phyloP scores from a whole-genome alignment of 1,140 invertebrate species.

The Arion vulgaris region DNA sequence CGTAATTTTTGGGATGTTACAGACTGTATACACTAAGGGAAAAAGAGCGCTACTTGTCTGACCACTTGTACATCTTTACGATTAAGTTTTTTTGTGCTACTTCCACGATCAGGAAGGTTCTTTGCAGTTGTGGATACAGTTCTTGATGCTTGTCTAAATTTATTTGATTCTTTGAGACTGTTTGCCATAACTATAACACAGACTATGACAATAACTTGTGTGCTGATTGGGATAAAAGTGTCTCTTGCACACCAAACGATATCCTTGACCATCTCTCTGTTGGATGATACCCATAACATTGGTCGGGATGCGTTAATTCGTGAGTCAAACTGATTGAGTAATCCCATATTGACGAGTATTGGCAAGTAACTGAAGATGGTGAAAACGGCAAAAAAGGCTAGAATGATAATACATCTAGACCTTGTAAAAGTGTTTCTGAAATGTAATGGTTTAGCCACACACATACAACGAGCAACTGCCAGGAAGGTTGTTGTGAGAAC shows the following conservation, averaged over 20 bases:
- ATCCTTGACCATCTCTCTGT: neutral
- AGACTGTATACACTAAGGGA: neutral
- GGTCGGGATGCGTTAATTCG: neutral
- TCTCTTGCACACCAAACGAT: neutral
- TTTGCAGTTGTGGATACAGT: neutral
- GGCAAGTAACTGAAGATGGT: neutral
- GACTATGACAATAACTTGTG: constrained; percentile 16
- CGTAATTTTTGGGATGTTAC: constrained; percentile 4
- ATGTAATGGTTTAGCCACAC: too few species aligned
- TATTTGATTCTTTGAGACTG: neutral
- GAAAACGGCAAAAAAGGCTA: neutral
- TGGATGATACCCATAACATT: neutral
- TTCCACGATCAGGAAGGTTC: too few species aligned
- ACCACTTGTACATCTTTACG: neutral
- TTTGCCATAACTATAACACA: constrained; percentile 13
- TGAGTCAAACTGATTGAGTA: neutral
- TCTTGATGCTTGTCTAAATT: neutral
- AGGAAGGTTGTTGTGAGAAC: too few species aligned
- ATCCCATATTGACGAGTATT: neutral
- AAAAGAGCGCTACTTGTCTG: neutral
- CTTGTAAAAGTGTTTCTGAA: constrained; percentile 12
- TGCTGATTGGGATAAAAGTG: neutral
- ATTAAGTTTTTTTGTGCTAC: neutral
- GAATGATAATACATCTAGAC: too few species aligned
- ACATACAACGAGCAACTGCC: too few species aligned